Evolutionary conservation across 2,888 invertebrate genomes (phyloP).

Genomic region (Trilocha varians): DNA sequence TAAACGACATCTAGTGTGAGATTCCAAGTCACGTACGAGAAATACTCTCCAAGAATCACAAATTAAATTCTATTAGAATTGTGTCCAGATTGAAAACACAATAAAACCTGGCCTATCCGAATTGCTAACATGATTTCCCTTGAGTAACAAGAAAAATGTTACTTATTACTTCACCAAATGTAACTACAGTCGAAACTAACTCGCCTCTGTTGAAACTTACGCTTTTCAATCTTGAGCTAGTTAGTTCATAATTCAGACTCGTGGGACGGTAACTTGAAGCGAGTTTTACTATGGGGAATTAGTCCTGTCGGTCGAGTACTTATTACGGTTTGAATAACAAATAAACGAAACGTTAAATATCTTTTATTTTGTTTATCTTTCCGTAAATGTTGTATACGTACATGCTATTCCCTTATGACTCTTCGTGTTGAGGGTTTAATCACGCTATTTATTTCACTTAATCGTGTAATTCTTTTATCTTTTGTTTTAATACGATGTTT

Average conservation of each 20-base stretch:
- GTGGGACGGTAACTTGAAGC: conserved; percentile 29
- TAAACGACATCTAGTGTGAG: too few relatives aligned
- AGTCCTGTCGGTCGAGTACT: conserved; percentile 1
- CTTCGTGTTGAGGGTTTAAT: neutral
- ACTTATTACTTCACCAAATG: conserved; percentile 28
- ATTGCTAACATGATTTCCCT: conserved; percentile 39
- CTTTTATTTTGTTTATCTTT: neutral
- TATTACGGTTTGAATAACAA: neutral
- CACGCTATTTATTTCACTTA: neutral
- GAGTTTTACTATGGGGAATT: conserved; percentile 35
- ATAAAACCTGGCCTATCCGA: conserved; percentile 4
- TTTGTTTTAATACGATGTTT: too few relatives aligned
- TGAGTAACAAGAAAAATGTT: conserved; percentile 36
- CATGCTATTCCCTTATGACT: neutral
- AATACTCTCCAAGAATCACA: neutral
- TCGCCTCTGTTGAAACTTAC: conserved; percentile 34
- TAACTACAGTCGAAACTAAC: conserved; percentile 30
- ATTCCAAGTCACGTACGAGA: too few relatives aligned
- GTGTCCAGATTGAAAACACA: conserved; percentile 10
- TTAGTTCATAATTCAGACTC: conserved; percentile 52
- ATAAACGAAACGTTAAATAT: neutral
- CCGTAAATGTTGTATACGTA: neutral
- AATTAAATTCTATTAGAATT: neutral
- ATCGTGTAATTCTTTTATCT: neutral
- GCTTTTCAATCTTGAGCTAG: conserved; percentile 56